Percentiles rank a stretch among this genome's conserved stretches.
Evolutionary conservation across 2,888 invertebrate species (phyloP).

Genomic region (Acronicta alni): DNA sequence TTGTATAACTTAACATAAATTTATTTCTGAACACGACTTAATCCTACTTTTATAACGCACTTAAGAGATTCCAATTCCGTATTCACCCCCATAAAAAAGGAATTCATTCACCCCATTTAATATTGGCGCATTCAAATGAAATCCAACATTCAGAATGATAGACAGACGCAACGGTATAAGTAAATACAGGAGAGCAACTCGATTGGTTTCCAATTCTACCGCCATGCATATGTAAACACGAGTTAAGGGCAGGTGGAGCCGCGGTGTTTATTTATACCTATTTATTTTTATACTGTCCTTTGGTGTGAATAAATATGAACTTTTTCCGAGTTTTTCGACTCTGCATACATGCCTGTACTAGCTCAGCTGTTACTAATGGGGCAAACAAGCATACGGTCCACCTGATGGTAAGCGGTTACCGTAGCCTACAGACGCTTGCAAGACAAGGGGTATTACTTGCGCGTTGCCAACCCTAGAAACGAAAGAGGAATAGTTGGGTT

Average conservation of each 20-base stretch:
- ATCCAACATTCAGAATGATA: slow-evolving; percentile 21
- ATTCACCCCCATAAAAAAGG: not conserved
- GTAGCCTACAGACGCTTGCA: no score
- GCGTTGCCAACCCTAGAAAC: no score
- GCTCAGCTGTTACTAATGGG: no score
- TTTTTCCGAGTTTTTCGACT: no score
- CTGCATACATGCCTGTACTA: no score
- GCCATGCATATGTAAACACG: slow-evolving; percentile 75
- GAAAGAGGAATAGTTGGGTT: no score
- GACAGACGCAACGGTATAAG: slow-evolving; percentile 22
- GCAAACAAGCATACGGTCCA: no score
- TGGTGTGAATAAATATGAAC: no score
- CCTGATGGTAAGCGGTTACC: no score
- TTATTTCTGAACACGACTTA: slow-evolving; percentile 1
- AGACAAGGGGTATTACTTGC: no score
- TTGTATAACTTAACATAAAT: not conserved
- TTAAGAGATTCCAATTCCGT: not conserved
- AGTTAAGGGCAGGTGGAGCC: slow-evolving; percentile 57
- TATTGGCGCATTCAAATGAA: slow-evolving; percentile 34
- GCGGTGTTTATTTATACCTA: slow-evolving; percentile 32
- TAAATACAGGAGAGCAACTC: slow-evolving; percentile 52
- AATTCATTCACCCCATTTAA: slow-evolving; percentile 26
- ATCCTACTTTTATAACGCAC: not conserved
- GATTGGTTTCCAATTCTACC: slow-evolving; percentile 75
- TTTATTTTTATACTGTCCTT: not conserved